Evolutionary conservation across 2,888 invertebrate species (phyloP).

Genomic region (Cryptus armator): DNA sequence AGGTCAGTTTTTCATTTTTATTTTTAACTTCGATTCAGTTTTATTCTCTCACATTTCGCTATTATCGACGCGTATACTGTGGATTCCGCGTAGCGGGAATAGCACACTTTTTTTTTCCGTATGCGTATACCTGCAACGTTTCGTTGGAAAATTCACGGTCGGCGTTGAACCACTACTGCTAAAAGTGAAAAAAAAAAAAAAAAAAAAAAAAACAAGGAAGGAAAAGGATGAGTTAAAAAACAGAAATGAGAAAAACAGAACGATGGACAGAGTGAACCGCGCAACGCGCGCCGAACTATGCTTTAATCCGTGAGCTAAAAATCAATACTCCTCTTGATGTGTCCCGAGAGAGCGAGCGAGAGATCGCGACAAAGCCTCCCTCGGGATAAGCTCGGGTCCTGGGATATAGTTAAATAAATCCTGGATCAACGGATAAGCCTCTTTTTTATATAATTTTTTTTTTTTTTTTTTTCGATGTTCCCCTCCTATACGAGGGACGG

Average conservation of each 20-base stretch:
- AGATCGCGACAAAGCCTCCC: constrained; percentile 81
- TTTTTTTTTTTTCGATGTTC: constrained; percentile 59
- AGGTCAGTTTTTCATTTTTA: not conserved
- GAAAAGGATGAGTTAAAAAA: constrained; percentile 33
- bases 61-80: constrained; percentile 5
- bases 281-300: constrained; percentile 78
- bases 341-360: constrained; percentile 45
- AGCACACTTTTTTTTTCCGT: constrained; percentile 30
- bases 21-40: not conserved
- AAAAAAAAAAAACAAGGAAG: constrained; percentile 37
- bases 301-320: constrained; percentile 85
- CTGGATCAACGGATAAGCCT: constrained; percentile 85
- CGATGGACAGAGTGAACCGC: constrained; percentile 60
- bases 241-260: constrained; percentile 46
- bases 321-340: constrained; percentile 81
- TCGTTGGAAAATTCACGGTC: constrained; percentile 25
- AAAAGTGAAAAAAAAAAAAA: constrained; percentile 34
- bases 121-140: constrained; percentile 13
- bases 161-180: constrained; percentile 36
- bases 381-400: constrained; percentile 83
- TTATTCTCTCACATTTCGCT: constrained; percentile 25
- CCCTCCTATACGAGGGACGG: constrained; percentile 49
- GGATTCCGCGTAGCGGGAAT: not conserved
- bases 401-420: constrained; percentile 85
- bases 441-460: constrained; percentile 81